Evolutionary conservation across 2,888 invertebrate genomes (phyloP).

Genomic region (Hedya salicella): DNA sequence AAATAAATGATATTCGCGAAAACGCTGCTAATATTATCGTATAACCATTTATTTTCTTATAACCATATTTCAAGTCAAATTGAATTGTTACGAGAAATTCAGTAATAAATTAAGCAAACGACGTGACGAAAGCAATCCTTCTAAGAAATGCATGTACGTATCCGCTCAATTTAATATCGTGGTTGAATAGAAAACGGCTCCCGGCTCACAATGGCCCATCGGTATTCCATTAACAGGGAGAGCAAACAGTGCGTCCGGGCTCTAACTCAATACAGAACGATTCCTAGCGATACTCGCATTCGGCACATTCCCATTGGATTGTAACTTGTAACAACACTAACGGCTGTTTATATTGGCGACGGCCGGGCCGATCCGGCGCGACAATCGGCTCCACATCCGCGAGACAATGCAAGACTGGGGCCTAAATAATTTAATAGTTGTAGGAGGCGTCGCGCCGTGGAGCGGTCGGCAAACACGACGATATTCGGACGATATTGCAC

Average conservation of each 20-base stretch:
- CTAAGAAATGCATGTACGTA: constrained; percentile 61
- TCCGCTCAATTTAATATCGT: constrained; percentile 73
- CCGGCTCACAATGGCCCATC: constrained; percentile 75
- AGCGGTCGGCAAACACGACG: constrained; percentile 71
- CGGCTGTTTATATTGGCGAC: constrained; percentile 77
- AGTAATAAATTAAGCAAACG: constrained; percentile 45
- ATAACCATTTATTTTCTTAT: constrained; percentile 17
- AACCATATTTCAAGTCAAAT: neutral
- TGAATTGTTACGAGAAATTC: constrained; percentile 15
- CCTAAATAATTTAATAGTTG: constrained; percentile 82
- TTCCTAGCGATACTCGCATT: constrained; percentile 72
- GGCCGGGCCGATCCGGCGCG: constrained; percentile 54
- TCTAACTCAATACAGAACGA: constrained; percentile 75
- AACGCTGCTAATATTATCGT: constrained; percentile 5
- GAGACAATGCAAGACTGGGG: constrained; percentile 77
- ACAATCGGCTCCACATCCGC: constrained; percentile 62
- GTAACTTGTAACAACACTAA: constrained; percentile 75
- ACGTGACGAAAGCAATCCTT: constrained; percentile 57
- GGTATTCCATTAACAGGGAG: constrained; percentile 81
- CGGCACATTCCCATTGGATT: constrained; percentile 59
- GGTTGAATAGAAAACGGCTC: constrained; percentile 75
- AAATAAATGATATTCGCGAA: constrained; percentile 26
- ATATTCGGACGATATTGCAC: constrained; percentile 42
- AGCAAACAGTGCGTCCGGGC: constrained; percentile 76
- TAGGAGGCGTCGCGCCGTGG: constrained; percentile 57